Evolutionary conservation across 1,140 invertebrate species (phyloP).

Genomic region (Drosophila serrata): DNA sequence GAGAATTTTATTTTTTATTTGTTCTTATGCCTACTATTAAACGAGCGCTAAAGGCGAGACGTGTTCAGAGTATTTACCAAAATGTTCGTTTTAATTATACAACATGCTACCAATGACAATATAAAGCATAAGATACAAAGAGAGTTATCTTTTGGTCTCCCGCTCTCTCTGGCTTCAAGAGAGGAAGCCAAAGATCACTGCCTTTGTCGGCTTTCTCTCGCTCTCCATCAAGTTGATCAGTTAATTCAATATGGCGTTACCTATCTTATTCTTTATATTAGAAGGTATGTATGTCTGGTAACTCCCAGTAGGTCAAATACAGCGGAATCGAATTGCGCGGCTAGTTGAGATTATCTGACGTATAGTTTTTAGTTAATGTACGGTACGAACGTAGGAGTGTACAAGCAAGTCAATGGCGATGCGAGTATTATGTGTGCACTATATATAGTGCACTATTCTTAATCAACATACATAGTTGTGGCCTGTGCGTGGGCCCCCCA

Average conservation of each 20-base stretch:
- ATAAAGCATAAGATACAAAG: not conserved
- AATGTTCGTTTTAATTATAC: slow-evolving; percentile 26
- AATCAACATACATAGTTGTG: slow-evolving; percentile 19
- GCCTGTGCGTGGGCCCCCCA: slow-evolving; percentile 4
- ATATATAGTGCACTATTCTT: slow-evolving; percentile 32
- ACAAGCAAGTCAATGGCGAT: slow-evolving; percentile 27
- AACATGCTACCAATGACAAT: slow-evolving; percentile 1
- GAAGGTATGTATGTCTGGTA: slow-evolving; percentile 12
- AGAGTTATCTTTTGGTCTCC: not conserved
- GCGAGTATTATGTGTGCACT: slow-evolving; percentile 37
- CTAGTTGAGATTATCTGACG: slow-evolving; percentile 34
- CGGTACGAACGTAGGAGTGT: slow-evolving; percentile 15
- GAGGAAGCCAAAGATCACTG: not conserved
- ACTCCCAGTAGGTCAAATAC: slow-evolving; percentile 2
- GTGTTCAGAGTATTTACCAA: slow-evolving; percentile 47
- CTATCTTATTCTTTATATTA: not conserved
- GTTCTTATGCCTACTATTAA: slow-evolving; percentile 37
- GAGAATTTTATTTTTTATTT: slow-evolving; percentile 44
- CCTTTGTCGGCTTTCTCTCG: not conserved
- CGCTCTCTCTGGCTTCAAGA: not conserved
- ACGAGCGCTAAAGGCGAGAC: slow-evolving; percentile 42
- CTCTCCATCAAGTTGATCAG: not conserved
- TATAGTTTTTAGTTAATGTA: slow-evolving; percentile 24
- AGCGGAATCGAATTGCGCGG: slow-evolving; percentile 16
- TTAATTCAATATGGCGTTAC: not conserved